Conservation (phyloP, 1,140 invertebrate genomes). For the Akabosia matsudoensis region DNA sequence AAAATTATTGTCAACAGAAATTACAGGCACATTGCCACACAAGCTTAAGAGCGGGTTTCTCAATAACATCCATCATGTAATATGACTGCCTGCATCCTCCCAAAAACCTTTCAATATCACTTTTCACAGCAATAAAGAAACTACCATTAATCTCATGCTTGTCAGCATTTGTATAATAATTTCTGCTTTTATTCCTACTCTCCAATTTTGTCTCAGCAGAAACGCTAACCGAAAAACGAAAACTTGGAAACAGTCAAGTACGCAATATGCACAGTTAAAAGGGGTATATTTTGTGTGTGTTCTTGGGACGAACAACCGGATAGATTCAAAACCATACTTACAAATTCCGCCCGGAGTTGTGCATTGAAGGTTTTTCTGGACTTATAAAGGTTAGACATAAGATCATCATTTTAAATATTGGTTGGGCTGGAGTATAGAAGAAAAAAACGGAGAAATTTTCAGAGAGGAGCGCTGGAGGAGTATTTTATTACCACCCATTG, state of each 20-base stretch:
- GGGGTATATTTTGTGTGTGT: not conserved
- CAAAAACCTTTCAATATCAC: conserved; percentile 16
- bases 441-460: not conserved
- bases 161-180: conserved; percentile 18
- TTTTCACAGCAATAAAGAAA: conserved; percentile 21
- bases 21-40: not conserved
- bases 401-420: conserved; percentile 12
- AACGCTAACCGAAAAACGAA: not conserved
- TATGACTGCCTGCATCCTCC: conserved; percentile 14
- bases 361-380: not conserved
- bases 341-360: not conserved
- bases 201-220: not conserved
- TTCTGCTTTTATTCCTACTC: not conserved
- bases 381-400: not conserved
- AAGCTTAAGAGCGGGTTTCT: not conserved
- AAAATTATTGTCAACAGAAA: not conserved
- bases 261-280: not conserved
- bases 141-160: conserved; percentile 17
- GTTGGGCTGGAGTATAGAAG: not conserved
- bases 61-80: conserved; percentile 21
- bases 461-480: not conserved
- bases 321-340: not conserved
- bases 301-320: not conserved
- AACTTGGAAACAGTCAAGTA: not conserved
- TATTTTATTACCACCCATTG: conserved; percentile 25